phyloP scores from a whole-genome alignment of 2,888 invertebrate genomes.

The Mythimna pallens region DNA sequence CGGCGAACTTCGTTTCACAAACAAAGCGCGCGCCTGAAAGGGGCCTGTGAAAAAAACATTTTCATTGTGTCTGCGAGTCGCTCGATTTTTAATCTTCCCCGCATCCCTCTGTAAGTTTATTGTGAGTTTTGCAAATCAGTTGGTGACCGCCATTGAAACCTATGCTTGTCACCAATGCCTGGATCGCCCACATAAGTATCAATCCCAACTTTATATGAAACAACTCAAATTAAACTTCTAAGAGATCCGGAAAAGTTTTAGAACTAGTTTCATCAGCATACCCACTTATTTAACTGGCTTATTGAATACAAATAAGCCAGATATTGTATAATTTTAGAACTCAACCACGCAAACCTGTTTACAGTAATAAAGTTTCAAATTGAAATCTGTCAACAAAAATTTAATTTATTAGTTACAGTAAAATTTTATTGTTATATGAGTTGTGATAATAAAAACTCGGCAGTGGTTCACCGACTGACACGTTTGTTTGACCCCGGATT shows the following conservation, averaged over 20 bases:
- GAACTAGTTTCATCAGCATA: constrained; percentile 24
- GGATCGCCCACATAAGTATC: constrained; percentile 29
- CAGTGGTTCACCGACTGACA: constrained; percentile 30
- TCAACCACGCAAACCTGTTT: constrained; percentile 8
- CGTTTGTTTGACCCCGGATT: constrained; percentile 41
- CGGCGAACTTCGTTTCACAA: constrained; percentile 89
- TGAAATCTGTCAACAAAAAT: constrained; percentile 33
- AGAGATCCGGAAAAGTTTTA: constrained; percentile 6
- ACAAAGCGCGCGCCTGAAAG: constrained; percentile 87
- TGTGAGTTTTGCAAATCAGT: constrained; percentile 82
- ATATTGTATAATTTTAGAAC: constrained; percentile 18
- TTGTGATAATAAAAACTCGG: constrained; percentile 17
- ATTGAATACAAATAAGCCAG: constrained; percentile 22
- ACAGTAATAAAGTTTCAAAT: constrained; percentile 26
- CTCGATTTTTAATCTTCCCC: constrained; percentile 89
- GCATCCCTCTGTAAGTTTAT: constrained; percentile 85
- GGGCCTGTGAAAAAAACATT: constrained; percentile 88
- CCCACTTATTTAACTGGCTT: background rate
- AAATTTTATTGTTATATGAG: constrained; percentile 31
- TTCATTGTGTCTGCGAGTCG: constrained; percentile 88
- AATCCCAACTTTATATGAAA: constrained; percentile 6
- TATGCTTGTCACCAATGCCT: constrained; percentile 68
- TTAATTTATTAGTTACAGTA: constrained; percentile 37
- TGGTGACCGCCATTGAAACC: constrained; percentile 76
- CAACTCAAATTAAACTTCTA: constrained; percentile 16